Evolutionary conservation across 2,797 vertebrate genomes (phyloP), one percentile per base, ranked within the genome.

Genomic region (Acrocephalus scirpaceus): DNA sequence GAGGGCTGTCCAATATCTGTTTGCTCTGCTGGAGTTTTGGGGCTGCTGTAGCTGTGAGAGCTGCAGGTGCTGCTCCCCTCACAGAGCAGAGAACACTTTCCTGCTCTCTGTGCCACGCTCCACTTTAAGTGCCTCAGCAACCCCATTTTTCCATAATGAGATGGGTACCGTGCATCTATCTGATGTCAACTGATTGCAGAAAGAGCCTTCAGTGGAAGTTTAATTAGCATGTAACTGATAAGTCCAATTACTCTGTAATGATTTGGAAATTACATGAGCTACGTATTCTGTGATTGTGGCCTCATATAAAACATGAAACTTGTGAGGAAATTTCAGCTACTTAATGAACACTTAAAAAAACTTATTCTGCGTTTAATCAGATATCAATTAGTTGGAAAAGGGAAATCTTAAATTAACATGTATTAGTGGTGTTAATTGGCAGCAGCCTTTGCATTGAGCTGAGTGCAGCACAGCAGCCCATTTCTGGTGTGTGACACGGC

Each of bases 221-320:
- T 97, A 98, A 98, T 97, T 97, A 97, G 86, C 94, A 95, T 97
- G 95, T 92, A 88, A 97, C 79, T 96, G 94, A 97, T 97, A 97
- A 98, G 88, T 91, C 82, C 82, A 93, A 97, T 97, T 97, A 97
- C 80, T 83, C 91, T 84, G 42, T 94, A 96, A 96, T 96, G 92
- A 96, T 95, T 93, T 96, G 76, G 95, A 96, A 97, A 97, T 97
- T 96, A 95, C 77, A 97, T 91, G 94, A 92, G 92, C 87, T 95
- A 92, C 66, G 77, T 88, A 77, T 61, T 96, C 94, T 50, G 54
- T 96, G 90, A 96, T 87, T 96, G 83, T 90, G 53, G 79, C 90
- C 82, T 94, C 96, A 62, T 40, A 97, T 81, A 96, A 91, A 95
- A 84, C 48, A 92, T 82, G 80, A 85, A 95, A 96, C 62, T 86